Conservation (phyloP, 2,888 invertebrate species). For the Trichopoda pennipes region DNA sequence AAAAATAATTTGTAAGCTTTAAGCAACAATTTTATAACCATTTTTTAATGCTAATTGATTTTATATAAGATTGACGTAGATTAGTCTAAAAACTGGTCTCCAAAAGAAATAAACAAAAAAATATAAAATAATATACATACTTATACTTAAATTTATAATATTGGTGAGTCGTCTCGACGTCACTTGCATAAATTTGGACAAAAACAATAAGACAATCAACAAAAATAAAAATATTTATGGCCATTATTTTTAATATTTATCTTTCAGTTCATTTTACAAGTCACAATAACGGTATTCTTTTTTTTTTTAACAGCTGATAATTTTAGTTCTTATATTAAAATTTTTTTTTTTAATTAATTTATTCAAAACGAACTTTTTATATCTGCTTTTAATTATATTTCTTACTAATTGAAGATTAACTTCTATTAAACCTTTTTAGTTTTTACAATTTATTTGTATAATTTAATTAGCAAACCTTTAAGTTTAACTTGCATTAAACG, state of each 20-base stretch:
- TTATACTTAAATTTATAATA: not conserved
- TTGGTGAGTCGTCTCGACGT: constrained; percentile 53
- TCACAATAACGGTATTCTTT: not conserved
- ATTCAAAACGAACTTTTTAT: no score
- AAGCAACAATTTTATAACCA: not conserved
- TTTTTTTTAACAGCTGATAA: not conserved
- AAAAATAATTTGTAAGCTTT: not conserved
- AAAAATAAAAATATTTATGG: not conserved
- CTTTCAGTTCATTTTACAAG: not conserved
- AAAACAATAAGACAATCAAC: not conserved
- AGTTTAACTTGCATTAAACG: not conserved
- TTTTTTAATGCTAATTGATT: constrained; percentile 13
- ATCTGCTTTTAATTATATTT: no score
- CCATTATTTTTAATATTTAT: not conserved
- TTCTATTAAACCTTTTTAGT: no score
- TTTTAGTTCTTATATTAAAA: no score
- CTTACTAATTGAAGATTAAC: no score
- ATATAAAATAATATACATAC: not conserved
- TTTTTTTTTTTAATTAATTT: no score
- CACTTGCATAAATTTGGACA: constrained; percentile 63
- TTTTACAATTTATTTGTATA: no score
- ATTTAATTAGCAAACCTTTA: not conserved
- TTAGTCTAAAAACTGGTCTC: constrained; percentile 27
- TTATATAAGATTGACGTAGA: constrained; percentile 35
- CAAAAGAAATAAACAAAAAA: constrained; percentile 19